Conservation (phyloP, 2,888 invertebrate genomes). For the Cosmopolites sordidus region DNA sequence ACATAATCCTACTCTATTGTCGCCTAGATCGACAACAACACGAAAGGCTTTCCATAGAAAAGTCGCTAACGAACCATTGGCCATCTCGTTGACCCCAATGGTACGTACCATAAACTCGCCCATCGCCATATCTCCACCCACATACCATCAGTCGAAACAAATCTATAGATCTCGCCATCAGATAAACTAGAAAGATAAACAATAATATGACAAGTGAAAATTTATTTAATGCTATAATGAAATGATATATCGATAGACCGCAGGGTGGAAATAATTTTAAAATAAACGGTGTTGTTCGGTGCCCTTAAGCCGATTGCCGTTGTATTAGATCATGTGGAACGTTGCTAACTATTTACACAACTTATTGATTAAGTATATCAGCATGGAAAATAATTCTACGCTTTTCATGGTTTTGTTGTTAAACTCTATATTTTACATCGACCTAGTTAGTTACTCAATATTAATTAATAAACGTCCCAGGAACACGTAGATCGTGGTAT, state of each 20-base stretch:
- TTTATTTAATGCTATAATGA: slow-evolving; percentile 21
- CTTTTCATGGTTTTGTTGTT: too few relatives aligned
- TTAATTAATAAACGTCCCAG: too few relatives aligned
- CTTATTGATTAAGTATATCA: background rate
- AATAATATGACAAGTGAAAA: slow-evolving; percentile 28
- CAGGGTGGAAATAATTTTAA: background rate
- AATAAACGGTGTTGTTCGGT: slow-evolving; percentile 1
- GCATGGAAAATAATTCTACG: background rate
- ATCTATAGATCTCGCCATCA: slow-evolving; percentile 17
- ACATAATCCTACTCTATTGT: too few relatives aligned
- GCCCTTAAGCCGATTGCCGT: background rate
- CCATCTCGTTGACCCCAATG: background rate
- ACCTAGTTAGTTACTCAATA: too few relatives aligned
- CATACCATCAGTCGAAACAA: slow-evolving; percentile 17
- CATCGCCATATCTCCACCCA: slow-evolving; percentile 17
- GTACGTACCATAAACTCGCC: slow-evolving; percentile 2
- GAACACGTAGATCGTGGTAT: too few relatives aligned
- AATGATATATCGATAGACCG: slow-evolving; percentile 24
- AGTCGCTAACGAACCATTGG: slow-evolving; percentile 1
- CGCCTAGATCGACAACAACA: background rate
- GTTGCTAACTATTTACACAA: background rate
- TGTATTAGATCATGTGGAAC: slow-evolving; percentile 1
- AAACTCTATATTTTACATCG: too few relatives aligned
- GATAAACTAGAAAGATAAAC: slow-evolving; percentile 23
- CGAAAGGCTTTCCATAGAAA: background rate